Percentiles rank a stretch among this genome's conserved stretches.
These are phyloP conservation scores for Urocynchramus pylzowi DNA, from an alignment of 2,113 vertebrate genomes.

Conservation along the genomic window DNA sequence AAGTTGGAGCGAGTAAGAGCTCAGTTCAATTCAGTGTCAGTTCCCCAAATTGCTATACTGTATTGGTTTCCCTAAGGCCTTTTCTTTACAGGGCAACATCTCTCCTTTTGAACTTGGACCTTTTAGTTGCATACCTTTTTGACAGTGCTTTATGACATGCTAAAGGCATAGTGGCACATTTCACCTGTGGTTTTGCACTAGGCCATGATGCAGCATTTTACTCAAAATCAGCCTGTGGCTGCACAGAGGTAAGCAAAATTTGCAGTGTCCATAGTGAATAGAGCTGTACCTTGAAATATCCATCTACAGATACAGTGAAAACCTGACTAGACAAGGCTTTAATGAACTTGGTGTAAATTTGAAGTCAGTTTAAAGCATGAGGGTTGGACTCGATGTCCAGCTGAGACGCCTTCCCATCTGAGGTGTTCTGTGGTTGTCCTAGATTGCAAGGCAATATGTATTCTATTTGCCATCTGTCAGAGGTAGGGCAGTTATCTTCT, in stretches of 20 bases:
- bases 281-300: neutral
- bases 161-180: neutral
- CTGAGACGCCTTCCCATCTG: neutral
- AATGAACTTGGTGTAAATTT: neutral
- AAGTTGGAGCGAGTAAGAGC: neutral
- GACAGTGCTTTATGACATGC: neutral
- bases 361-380: neutral
- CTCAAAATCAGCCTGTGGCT: neutral
- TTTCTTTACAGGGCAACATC: neutral
- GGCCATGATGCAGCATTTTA: neutral
- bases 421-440: fast-evolving
- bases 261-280: neutral
- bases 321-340: neutral
- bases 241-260: neutral
- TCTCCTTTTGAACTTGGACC: neutral
- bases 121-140: neutral
- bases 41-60: neutral
- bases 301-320: neutral
- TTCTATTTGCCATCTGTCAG: too few species aligned
- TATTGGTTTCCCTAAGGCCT: neutral
- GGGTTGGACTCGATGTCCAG: neutral
- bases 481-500: too few species aligned
- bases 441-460: too few species aligned
- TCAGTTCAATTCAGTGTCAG: neutral
- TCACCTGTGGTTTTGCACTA: neutral